Base-by-base conservation (phyloP, 1,140 invertebrate species). In the Drosophila albomicans region DNA sequence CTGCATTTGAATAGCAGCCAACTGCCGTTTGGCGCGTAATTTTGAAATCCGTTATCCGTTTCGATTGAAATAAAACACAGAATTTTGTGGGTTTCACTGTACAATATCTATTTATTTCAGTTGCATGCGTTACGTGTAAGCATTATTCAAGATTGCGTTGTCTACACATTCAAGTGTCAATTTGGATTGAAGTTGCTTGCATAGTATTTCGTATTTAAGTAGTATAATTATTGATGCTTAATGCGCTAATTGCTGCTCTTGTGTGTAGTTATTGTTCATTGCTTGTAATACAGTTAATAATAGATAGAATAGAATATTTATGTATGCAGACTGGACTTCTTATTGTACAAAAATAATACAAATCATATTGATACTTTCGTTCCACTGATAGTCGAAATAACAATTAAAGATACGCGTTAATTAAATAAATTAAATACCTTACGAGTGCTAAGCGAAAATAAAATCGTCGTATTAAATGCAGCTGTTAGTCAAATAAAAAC, bases 391-490 rank as follows among this genome's bases (percentile, higher is more conserved):
- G 68, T 54, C 59, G 41, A 74, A 65, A 75, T 82, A 88, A 88
- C 85, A 79, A 87, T 79, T 82, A 80, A 81, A 71, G 62, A 75
- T 75, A 77, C 35, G 77, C 68, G 72, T 87, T 82, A 89, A 75
- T 78, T 65, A 84, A 89, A 89, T 88, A 88, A 88, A 89, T 88
- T 75, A 88, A 89, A 78, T 88, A 88, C 67, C 81, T 89, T 89
- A 77, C 16, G 35, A 54, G 56, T 56, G 67, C 84, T 79, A 88
- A 79, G 73, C 72, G 67, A 81, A 69, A 74, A 38, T 38, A 38
- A 38, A 38, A 38, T 38, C 35, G 10, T 51, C 51, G 73, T 75
- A 43, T 57, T 46, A 77, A 75, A 64, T 71, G 68, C 63, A 63
- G 58, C 41, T 56, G 75, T 70, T 69, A 78, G 61, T 69, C 6